Evolutionary conservation across 1,140 invertebrate species (phyloP).

Genomic region (Trachymyrmex cornetzi): DNA sequence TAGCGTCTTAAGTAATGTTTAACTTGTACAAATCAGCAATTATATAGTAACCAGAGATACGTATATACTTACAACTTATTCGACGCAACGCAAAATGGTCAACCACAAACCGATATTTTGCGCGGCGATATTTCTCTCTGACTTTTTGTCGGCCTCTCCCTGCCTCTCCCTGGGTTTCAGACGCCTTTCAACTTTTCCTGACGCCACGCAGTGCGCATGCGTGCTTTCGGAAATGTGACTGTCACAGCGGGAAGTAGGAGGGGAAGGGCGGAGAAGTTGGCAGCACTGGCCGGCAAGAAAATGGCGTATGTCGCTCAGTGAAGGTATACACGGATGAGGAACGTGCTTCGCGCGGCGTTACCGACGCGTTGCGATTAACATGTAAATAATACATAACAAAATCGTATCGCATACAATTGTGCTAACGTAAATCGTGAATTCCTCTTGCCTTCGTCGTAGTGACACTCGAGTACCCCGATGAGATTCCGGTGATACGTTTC

Average conservation of each 20-base stretch:
- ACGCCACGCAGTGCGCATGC: neutral
- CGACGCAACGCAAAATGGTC: too few relatives aligned
- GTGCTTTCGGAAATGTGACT: neutral
- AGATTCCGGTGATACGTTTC: slow-evolving; percentile 82
- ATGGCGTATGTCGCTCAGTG: slow-evolving; percentile 74
- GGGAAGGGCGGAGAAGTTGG: slow-evolving; percentile 35
- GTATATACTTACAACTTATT: too few relatives aligned
- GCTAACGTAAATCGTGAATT: neutral
- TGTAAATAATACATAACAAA: slow-evolving; percentile 70
- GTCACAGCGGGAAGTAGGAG: neutral
- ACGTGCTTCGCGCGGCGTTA: slow-evolving; percentile 54
- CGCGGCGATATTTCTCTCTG: neutral
- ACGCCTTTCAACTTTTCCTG: too few relatives aligned
- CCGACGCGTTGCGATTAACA: slow-evolving; percentile 66
- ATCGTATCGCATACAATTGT: neutral
- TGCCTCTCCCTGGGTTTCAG: too few relatives aligned
- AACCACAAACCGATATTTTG: neutral
- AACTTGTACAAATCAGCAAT: too few relatives aligned
- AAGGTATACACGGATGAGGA: slow-evolving; percentile 57
- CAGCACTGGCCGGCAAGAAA: slow-evolving; percentile 72
- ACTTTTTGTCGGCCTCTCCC: too few relatives aligned
- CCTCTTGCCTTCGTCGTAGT: neutral
- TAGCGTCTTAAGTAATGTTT: too few relatives aligned
- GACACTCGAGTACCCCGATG: slow-evolving; percentile 67
- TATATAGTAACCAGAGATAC: too few relatives aligned